Evolutionary conservation across 2,113 vertebrate genomes (phyloP).

Genomic region (Dipodomys spectabilis): DNA sequence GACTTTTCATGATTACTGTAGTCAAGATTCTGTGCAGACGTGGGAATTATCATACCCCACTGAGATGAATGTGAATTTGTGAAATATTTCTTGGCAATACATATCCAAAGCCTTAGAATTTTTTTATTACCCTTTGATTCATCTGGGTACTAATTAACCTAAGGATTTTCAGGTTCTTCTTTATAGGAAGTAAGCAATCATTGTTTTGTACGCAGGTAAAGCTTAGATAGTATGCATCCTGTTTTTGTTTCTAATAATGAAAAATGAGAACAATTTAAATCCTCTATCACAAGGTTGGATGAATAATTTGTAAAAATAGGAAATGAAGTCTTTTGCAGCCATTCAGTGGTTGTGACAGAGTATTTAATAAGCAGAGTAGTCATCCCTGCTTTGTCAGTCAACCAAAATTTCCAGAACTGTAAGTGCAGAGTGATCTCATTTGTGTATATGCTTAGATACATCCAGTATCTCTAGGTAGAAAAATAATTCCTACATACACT

Average conservation of each 20-base stretch:
- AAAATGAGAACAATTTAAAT: conserved; percentile 15
- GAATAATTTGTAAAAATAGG: neutral
- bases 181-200: neutral
- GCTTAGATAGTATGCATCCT: neutral
- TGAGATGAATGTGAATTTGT: neutral
- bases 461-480: neutral
- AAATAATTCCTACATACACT: neutral
- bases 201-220: neutral
- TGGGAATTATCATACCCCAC: neutral
- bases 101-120: neutral
- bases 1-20: neutral
- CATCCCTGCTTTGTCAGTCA: neutral
- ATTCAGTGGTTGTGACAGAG: neutral
- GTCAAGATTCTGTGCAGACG: neutral
- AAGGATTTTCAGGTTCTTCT: neutral
- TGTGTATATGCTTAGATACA: neutral
- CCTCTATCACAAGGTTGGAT: neutral
- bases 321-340: neutral
- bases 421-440: neutral
- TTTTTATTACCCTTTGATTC: neutral
- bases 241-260: neutral
- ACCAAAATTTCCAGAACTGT: neutral
- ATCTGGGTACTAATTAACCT: neutral
- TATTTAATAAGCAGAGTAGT: neutral
- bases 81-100: neutral